phyloP scores from a whole-genome alignment of 2,888 invertebrate genomes.

The Netelia fuscicornis region DNA sequence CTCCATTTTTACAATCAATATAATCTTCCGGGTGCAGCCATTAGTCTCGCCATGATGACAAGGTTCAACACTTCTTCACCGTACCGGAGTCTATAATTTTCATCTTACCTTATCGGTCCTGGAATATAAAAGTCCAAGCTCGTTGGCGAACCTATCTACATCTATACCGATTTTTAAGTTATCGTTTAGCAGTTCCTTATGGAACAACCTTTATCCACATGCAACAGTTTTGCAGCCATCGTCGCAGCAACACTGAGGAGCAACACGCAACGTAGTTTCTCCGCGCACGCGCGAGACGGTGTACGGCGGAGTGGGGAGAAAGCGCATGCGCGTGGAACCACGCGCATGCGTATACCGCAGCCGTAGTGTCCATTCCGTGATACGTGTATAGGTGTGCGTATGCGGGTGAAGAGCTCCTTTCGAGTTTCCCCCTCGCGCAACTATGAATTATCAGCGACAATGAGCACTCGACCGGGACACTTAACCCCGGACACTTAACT shows the following conservation, averaged over 20 bases:
- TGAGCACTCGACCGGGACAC: conserved; percentile 68
- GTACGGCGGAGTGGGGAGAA: too few species aligned
- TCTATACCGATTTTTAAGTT: conserved; percentile 19
- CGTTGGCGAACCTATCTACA: not conserved
- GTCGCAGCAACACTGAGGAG: not conserved
- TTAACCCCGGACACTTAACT: conserved; percentile 66
- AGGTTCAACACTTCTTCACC: not conserved
- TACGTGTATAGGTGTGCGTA: conserved; percentile 23
- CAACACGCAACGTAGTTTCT: not conserved
- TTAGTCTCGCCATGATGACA: not conserved
- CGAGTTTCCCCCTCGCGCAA: conserved; percentile 32
- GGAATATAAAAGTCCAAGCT: not conserved
- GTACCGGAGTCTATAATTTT: not conserved
- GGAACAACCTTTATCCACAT: conserved; percentile 39
- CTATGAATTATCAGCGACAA: conserved; percentile 69
- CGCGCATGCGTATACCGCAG: not conserved
- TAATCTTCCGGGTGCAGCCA: not conserved
- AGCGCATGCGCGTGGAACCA: too few species aligned
- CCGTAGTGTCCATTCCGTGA: not conserved
- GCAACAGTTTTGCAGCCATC: conserved; percentile 41
- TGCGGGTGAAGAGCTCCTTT: conserved; percentile 52
- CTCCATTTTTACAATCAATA: not conserved
- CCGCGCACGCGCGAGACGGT: not conserved
- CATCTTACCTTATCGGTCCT: not conserved
- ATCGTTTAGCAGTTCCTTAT: conserved; percentile 34